Conservation (phyloP, 1,140 invertebrate species). For the Pantala flavescens region DNA sequence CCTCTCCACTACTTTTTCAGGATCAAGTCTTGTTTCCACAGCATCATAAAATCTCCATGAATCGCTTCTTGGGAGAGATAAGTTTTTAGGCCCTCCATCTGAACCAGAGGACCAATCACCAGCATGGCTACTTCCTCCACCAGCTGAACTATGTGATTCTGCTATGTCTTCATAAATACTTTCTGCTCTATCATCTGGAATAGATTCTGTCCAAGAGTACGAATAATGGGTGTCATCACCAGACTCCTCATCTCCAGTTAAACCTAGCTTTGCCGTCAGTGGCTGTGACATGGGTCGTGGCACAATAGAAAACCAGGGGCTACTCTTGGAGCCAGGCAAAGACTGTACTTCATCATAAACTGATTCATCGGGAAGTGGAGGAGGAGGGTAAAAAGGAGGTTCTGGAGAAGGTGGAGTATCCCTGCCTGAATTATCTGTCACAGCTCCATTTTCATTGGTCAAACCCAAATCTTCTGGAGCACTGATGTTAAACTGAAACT, state of each 20-base stretch:
- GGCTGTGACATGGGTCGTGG: conserved; percentile 31
- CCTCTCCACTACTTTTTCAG: conserved; percentile 15
- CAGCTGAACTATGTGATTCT: conserved; percentile 23
- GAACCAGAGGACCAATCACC: background rate
- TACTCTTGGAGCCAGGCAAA: conserved; percentile 30
- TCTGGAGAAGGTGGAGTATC: conserved; percentile 34
- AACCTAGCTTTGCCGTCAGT: conserved; percentile 30
- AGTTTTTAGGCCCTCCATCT: background rate
- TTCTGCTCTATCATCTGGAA: conserved; percentile 32
- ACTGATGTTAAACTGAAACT: conserved; percentile 7
- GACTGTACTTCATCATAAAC: conserved; percentile 45
- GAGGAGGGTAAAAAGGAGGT: conserved; percentile 45
- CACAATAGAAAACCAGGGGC: conserved; percentile 31
- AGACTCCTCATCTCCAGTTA: conserved; percentile 19
- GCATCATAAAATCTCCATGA: conserved; percentile 47
- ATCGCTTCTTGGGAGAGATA: conserved; percentile 31
- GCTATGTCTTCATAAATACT: conserved; percentile 27
- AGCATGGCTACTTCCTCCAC: conserved; percentile 19
- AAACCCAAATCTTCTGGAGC: conserved; percentile 23
- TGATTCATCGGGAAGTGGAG: conserved; percentile 44
- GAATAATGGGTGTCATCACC: conserved; percentile 27
- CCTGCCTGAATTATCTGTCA: background rate
- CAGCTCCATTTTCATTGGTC: conserved; percentile 17
- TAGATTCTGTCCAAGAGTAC: conserved; percentile 26
- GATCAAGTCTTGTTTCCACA: conserved; percentile 15